A percentile compares a stretch with the other conserved stretches of the same genome.
These are phyloP conservation scores for Taenaris catops DNA, from an alignment of 2,888 invertebrate genomes.

Conservation along the genomic window DNA sequence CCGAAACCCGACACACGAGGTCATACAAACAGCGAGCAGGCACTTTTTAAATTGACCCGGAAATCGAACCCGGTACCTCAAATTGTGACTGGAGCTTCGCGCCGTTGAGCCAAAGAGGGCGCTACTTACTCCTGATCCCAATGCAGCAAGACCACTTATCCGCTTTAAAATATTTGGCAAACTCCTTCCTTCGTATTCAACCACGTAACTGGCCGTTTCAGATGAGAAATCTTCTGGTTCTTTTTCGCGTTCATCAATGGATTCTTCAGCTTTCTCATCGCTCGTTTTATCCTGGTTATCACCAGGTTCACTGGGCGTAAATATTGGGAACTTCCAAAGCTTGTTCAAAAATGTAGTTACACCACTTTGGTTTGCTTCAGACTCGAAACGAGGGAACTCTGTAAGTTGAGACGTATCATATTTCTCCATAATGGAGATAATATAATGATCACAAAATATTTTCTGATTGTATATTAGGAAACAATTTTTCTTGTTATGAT, in stretches of 20 bases:
- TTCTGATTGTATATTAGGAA: no score
- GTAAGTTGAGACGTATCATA: constrained; percentile 68
- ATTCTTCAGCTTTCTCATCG: constrained; percentile 30
- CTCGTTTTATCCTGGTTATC: constrained; percentile 43
- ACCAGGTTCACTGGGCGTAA: constrained; percentile 59
- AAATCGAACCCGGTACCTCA: no score
- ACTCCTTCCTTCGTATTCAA: constrained; percentile 85
- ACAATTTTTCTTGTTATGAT: no score
- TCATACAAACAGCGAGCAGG: no score
- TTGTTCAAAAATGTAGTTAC: constrained; percentile 87
- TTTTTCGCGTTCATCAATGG: constrained; percentile 32
- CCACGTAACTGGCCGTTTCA: constrained; percentile 65
- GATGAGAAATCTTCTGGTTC: constrained; percentile 47
- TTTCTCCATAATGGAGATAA: constrained; percentile 51
- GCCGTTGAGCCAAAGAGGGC: no score
- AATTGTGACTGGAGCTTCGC: no score
- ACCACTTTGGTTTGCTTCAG: constrained; percentile 86
- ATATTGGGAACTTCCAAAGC: constrained; percentile 84
- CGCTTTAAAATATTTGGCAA: constrained; percentile 92
- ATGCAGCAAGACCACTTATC: constrained; percentile 92
- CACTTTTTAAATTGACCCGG: no score
- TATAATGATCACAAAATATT: not conserved
- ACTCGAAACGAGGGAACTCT: constrained; percentile 82
- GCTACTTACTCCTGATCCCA: constrained; percentile 88
- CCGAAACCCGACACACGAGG: no score